phyloP scores from a whole-genome alignment of 2,888 invertebrate species.

The Allophyes oxyacanthae region DNA sequence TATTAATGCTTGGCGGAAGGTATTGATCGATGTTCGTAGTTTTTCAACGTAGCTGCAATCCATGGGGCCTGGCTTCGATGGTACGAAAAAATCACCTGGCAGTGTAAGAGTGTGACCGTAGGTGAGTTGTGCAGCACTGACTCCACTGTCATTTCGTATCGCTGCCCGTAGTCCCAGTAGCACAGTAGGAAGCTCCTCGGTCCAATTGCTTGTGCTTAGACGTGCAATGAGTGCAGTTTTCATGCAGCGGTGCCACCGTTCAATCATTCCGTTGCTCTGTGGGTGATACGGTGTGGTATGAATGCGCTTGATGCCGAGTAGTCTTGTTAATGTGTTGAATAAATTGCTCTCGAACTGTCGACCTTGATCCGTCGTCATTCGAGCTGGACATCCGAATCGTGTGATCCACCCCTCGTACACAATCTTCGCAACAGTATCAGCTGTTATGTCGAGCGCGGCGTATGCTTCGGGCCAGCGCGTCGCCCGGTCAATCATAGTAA shows the following conservation, averaged over 20 bases:
- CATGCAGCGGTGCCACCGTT: slow-evolving; percentile 22
- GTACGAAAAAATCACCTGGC: slow-evolving; percentile 26
- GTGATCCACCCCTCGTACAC: slow-evolving; percentile 13
- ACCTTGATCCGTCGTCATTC: slow-evolving; percentile 19
- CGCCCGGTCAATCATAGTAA: slow-evolving; percentile 17
- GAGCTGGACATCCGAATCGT: slow-evolving; percentile 20
- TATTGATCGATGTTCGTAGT: not conserved
- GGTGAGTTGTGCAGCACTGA: slow-evolving; percentile 24
- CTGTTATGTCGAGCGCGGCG: slow-evolving; percentile 3
- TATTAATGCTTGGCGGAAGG: not conserved
- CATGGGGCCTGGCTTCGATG: not conserved
- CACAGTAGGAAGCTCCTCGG: slow-evolving; percentile 25
- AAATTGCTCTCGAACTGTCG: slow-evolving; percentile 16
- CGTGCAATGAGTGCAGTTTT: slow-evolving; percentile 12
- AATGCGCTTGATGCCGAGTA: slow-evolving; percentile 6
- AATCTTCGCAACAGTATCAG: slow-evolving; percentile 5
- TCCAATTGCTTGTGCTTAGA: slow-evolving; percentile 3
- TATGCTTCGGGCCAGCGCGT: slow-evolving; percentile 21
- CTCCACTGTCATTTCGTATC: slow-evolving; percentile 6
- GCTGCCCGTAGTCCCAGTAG: slow-evolving; percentile 29
- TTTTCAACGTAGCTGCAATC: slow-evolving; percentile 2
- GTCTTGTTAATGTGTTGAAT: slow-evolving; percentile 1
- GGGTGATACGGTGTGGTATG: slow-evolving; percentile 20
- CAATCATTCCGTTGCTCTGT: slow-evolving; percentile 19
- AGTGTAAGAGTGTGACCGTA: slow-evolving; percentile 19